A percentile compares a stretch with the other conserved stretches of the same genome.
These are phyloP conservation scores for Temnothorax curvispinosus DNA, from an alignment of 1,140 invertebrate genomes.

Conservation along the genomic window DNA sequence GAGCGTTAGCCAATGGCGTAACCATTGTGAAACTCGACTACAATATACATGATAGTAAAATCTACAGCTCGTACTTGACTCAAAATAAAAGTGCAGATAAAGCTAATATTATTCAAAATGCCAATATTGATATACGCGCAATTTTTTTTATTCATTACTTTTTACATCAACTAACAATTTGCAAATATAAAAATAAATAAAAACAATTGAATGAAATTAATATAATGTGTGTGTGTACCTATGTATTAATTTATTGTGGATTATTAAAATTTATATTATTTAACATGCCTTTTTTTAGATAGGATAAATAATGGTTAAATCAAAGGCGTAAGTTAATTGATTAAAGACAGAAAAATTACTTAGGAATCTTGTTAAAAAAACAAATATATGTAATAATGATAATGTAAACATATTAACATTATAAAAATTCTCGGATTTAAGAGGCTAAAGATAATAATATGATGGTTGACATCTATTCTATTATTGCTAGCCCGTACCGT, in stretches of 20 bases:
- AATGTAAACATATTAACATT: neutral
- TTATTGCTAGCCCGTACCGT: neutral
- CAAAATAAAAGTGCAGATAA: neutral
- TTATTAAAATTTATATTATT: neutral
- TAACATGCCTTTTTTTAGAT: too few relatives aligned
- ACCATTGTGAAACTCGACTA: slow-evolving; percentile 14
- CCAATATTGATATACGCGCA: neutral
- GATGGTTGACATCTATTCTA: neutral
- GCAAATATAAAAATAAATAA: neutral
- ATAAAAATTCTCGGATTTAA: neutral
- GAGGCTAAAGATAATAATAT: neutral
- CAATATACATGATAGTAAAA: slow-evolving; percentile 2
- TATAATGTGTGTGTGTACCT: too few relatives aligned
- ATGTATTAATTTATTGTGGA: neutral
- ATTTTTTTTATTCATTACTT: neutral
- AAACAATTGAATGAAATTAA: neutral
- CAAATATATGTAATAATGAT: neutral
- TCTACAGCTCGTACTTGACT: neutral
- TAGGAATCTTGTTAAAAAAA: neutral
- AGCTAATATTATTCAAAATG: neutral
- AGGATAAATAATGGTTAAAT: neutral
- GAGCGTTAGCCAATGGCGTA: neutral
- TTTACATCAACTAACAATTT: neutral
- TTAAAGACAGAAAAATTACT: neutral
- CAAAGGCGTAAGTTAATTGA: neutral